phyloP scores from a whole-genome alignment of 1,140 invertebrate species.

The Pseudomyrmex sp. region DNA sequence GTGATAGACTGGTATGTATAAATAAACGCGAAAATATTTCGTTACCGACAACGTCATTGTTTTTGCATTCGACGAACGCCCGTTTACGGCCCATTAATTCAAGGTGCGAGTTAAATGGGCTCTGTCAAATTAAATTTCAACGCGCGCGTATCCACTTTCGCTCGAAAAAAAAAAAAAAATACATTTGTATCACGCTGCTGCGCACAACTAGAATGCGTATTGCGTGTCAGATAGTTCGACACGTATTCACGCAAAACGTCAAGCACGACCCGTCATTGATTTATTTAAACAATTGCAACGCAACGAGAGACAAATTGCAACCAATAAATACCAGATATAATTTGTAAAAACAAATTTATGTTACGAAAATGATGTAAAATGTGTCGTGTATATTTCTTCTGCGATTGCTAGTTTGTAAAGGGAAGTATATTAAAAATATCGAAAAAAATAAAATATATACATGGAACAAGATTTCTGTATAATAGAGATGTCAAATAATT shows the following conservation, averaged over 20 bases:
- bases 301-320: not conserved
- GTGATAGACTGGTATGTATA: slow-evolving; percentile 51
- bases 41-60: slow-evolving; percentile 55
- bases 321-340: not conserved
- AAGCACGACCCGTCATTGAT: slow-evolving; percentile 26
- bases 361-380: not conserved
- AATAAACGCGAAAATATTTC: slow-evolving; percentile 61
- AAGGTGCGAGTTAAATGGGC: slow-evolving; percentile 44
- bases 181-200: not conserved
- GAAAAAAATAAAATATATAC: too few relatives aligned
- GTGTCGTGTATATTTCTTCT: not conserved
- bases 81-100: slow-evolving; percentile 58
- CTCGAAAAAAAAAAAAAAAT: slow-evolving; percentile 4
- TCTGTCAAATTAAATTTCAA: slow-evolving; percentile 49
- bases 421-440: too few relatives aligned
- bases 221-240: slow-evolving; percentile 33
- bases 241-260: slow-evolving; percentile 43
- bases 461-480: too few relatives aligned
- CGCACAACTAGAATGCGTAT: slow-evolving; percentile 23
- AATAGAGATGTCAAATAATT: too few relatives aligned
- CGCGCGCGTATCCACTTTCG: slow-evolving; percentile 47
- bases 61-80: slow-evolving; percentile 41
- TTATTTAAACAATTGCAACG: slow-evolving; percentile 20
- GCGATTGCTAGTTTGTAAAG: too few relatives aligned
- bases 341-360: not conserved